Conservation (phyloP, 2,113 vertebrate species). For the Podarcis muralis region DNA sequence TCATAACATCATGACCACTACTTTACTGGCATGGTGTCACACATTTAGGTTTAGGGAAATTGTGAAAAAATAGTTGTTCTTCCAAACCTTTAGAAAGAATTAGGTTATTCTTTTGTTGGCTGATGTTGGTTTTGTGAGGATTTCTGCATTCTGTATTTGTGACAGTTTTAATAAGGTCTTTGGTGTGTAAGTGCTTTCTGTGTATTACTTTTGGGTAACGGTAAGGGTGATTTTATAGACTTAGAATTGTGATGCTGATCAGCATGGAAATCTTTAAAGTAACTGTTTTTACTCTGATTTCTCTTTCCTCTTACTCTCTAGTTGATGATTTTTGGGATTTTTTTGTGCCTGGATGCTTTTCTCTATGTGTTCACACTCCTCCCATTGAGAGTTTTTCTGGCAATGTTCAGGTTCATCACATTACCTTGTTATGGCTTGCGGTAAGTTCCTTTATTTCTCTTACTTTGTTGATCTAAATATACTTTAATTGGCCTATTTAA, state of each 20-base stretch:
- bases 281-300: slow-evolving; percentile 49
- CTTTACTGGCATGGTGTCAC: not conserved
- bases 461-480: slow-evolving; percentile 14
- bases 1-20: too few relatives aligned
- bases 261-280: not conserved
- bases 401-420: slow-evolving; percentile 87
- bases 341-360: slow-evolving; percentile 96
- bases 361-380: slow-evolving; percentile 97
- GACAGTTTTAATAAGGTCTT: not conserved
- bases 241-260: not conserved
- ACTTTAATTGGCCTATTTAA: not conserved
- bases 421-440: slow-evolving; percentile 93
- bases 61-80: not conserved
- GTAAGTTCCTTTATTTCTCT: slow-evolving; percentile 73
- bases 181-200: not conserved
- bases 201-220: not conserved
- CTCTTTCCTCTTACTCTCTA: slow-evolving; percentile 67
- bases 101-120: not conserved
- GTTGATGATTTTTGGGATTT: slow-evolving; percentile 97
- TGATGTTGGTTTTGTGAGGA: not conserved
- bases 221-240: not conserved
- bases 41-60: not conserved
- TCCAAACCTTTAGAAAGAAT: not conserved
- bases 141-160: not conserved
- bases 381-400: slow-evolving; percentile 91